A percentile compares a stretch with the other conserved stretches of the same genome.
Conservation (phyloP, 2,113 vertebrate genomes). For the Nibea coibor region DNA sequence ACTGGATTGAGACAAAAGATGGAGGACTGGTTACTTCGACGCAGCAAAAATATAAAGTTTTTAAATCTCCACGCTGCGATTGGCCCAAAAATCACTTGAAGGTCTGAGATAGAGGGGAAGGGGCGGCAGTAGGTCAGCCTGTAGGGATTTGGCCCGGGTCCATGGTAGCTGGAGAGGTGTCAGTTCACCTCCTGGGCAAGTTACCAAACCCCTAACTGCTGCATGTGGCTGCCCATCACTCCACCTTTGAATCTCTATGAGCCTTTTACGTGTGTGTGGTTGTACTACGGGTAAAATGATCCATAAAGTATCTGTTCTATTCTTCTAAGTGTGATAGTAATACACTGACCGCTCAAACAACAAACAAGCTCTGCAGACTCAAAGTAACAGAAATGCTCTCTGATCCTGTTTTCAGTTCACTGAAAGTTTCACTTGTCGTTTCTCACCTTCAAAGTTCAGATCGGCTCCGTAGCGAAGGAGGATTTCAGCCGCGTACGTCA, state of each 20-base stretch:
- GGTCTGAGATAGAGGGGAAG: background rate
- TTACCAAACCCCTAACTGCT: too few relatives aligned
- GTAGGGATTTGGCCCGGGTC: too few relatives aligned
- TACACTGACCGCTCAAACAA: background rate
- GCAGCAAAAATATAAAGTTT: too few relatives aligned
- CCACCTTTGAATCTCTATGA: too few relatives aligned
- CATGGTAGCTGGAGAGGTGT: too few relatives aligned
- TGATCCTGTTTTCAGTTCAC: background rate
- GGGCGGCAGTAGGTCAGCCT: too few relatives aligned
- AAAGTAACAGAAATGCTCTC: background rate
- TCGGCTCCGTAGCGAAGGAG: slow-evolving; percentile 89
- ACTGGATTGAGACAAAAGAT: background rate
- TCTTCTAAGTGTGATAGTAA: too few relatives aligned
- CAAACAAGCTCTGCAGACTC: background rate
- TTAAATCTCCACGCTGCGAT: background rate
- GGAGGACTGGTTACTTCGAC: background rate
- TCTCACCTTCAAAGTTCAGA: slow-evolving; percentile 91
- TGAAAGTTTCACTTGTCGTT: background rate
- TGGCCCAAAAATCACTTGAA: background rate
- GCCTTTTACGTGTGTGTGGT: too few relatives aligned
- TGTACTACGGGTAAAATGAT: too few relatives aligned
- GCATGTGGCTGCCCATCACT: too few relatives aligned
- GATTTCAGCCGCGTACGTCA: slow-evolving; percentile 82
- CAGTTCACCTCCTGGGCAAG: too few relatives aligned
- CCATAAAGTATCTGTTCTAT: too few relatives aligned